Percentiles rank a stretch among this genome's conserved stretches.
Evolutionary conservation across 2,113 vertebrate genomes (phyloP).

Genomic region (Carlito syrichta): DNA sequence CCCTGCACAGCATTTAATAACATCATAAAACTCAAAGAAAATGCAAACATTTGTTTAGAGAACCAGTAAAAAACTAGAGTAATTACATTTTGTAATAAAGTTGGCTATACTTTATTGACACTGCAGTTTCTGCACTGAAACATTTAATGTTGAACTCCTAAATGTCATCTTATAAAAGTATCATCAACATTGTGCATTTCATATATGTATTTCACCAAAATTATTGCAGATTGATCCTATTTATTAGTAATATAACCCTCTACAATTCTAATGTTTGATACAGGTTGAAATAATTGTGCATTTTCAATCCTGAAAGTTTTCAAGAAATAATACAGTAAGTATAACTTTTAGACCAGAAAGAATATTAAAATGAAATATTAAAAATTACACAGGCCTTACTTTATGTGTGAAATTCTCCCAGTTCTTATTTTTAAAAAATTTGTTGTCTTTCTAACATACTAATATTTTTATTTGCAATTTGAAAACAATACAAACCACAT

Average conservation of each 20-base stretch:
- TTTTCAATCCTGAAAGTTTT: too few species aligned
- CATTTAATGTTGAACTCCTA: background rate
- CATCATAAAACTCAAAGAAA: background rate
- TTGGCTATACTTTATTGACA: background rate
- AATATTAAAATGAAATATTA: background rate
- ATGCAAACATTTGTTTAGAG: background rate
- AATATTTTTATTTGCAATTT: background rate
- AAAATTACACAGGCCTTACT: background rate
- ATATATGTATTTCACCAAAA: background rate
- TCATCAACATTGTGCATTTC: background rate
- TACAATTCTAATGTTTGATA: background rate
- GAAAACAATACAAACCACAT: background rate
- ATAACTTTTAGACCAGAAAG: background rate
- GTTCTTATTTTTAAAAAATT: background rate
- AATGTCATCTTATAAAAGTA: background rate
- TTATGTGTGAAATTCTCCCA: background rate
- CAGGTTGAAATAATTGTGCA: background rate
- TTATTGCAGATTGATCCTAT: background rate
- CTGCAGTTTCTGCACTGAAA: background rate
- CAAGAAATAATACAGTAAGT: background rate
- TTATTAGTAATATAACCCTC: background rate
- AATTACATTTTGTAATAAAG: background rate
- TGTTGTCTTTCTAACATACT: background rate
- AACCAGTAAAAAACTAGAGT: background rate
- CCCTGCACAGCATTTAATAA: background rate